Evolutionary conservation across 2,888 invertebrate species (phyloP).

Genomic region (Polydrusus pterygomalis): DNA sequence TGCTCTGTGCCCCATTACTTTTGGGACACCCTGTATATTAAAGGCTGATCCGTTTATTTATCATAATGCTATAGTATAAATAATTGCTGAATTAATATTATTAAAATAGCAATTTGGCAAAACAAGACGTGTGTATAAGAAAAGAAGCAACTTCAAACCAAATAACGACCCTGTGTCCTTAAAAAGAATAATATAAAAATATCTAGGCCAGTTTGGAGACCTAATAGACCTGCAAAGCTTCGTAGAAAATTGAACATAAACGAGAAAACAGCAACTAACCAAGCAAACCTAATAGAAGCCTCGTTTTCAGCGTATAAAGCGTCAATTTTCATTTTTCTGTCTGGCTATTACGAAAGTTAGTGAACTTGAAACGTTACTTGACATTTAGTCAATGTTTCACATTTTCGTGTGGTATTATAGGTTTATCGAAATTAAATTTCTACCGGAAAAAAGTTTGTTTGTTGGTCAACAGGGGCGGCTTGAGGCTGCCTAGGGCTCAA

Average conservation of each 20-base stretch:
- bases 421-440: background rate
- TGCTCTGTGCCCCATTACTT: too few species aligned
- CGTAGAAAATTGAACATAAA: conserved; percentile 18
- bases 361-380: conserved; percentile 2
- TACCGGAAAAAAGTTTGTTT: background rate
- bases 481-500: too few species aligned
- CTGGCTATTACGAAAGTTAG: conserved; percentile 11
- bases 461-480: too few species aligned
- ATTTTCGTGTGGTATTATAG: background rate
- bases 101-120: background rate
- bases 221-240: conserved; percentile 4
- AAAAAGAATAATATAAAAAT: conserved; percentile 6
- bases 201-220: background rate
- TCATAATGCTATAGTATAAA: too few species aligned
- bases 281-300: conserved; percentile 12
- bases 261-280: conserved; percentile 15
- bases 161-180: background rate
- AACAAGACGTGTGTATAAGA: background rate
- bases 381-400: conserved; percentile 13
- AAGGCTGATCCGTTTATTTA: too few species aligned
- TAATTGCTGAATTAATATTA: too few species aligned
- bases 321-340: conserved; percentile 9
- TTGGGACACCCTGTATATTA: too few species aligned
- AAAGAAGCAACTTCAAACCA: background rate
- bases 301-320: conserved; percentile 12